Evolutionary conservation across 1,140 invertebrate genomes (phyloP).

Genomic region (Ips nitidus): DNA sequence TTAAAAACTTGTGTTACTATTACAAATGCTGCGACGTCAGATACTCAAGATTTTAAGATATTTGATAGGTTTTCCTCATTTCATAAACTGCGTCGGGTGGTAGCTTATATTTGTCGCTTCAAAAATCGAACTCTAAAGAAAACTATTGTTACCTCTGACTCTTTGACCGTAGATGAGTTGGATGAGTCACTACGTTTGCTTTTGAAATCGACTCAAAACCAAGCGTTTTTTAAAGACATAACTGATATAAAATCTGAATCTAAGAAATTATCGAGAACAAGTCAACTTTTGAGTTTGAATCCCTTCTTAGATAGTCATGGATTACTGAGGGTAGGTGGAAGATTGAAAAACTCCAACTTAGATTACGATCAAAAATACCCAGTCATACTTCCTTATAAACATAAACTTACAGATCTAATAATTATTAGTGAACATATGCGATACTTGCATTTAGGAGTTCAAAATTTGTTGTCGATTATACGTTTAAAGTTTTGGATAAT

Average conservation of each 20-base stretch:
- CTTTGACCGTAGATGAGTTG: background rate
- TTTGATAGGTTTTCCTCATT: background rate
- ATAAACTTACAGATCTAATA: constrained; percentile 7
- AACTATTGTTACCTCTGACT: background rate
- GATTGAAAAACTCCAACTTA: constrained; percentile 46
- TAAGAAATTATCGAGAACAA: constrained; percentile 20
- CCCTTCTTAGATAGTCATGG: constrained; percentile 48
- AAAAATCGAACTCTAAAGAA: background rate
- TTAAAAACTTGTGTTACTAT: background rate
- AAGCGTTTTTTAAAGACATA: background rate
- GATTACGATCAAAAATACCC: constrained; percentile 50
- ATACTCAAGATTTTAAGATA: background rate
- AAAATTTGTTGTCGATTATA: constrained; percentile 7
- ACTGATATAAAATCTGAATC: background rate
- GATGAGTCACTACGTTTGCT: background rate
- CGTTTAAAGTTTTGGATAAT: constrained; percentile 12
- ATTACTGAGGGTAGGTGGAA: constrained; percentile 52
- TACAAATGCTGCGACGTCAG: background rate
- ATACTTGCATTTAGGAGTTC: constrained; percentile 4
- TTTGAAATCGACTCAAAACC: background rate
- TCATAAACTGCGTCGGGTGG: background rate
- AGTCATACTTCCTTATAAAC: constrained; percentile 42
- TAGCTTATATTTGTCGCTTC: background rate
- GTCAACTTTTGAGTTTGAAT: constrained; percentile 37
- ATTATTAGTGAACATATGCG: background rate